Conservation (phyloP, 2,113 vertebrate genomes). For the Lasiurus cinereus region DNA sequence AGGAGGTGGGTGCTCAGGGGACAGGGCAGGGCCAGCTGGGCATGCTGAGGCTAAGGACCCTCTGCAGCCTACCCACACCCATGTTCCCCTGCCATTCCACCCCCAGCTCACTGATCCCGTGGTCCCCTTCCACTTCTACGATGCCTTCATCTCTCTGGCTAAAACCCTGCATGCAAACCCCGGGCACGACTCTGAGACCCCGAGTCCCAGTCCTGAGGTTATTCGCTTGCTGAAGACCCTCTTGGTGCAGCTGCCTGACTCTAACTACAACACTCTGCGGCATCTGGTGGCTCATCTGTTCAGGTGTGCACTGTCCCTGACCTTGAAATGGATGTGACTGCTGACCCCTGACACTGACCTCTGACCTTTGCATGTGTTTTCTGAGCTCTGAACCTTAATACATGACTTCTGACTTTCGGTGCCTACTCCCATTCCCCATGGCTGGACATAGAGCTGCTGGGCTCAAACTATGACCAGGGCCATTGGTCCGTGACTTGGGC, state of each 20-base stretch:
- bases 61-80: slow-evolving; percentile 32
- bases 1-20: slow-evolving; percentile 89
- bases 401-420: slow-evolving; percentile 1
- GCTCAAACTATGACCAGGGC: not conserved
- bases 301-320: slow-evolving; percentile 87
- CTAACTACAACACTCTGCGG: slow-evolving; percentile 92
- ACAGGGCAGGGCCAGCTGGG: not conserved
- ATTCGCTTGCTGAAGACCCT: slow-evolving; percentile 86
- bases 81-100: slow-evolving; percentile 27
- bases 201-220: slow-evolving; percentile 70
- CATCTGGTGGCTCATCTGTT: slow-evolving; percentile 92
- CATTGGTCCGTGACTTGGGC: not conserved
- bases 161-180: slow-evolving; percentile 88
- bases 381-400: slow-evolving; percentile 48
- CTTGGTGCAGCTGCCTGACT: slow-evolving; percentile 89
- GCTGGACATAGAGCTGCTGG: not conserved
- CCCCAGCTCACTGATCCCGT: slow-evolving; percentile 94
- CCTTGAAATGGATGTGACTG: not conserved
- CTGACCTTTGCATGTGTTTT: slow-evolving; percentile 29
- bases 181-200: slow-evolving; percentile 51
- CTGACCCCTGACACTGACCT: slow-evolving; percentile 38
- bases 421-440: not conserved
- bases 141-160: slow-evolving; percentile 90
- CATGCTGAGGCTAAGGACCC: not conserved
- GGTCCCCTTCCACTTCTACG: slow-evolving; percentile 92